Evolutionary conservation across 2,113 vertebrate species (phyloP), one percentile per base, ranked within the genome.

Genomic region (Orthochromis indermauri): DNA sequence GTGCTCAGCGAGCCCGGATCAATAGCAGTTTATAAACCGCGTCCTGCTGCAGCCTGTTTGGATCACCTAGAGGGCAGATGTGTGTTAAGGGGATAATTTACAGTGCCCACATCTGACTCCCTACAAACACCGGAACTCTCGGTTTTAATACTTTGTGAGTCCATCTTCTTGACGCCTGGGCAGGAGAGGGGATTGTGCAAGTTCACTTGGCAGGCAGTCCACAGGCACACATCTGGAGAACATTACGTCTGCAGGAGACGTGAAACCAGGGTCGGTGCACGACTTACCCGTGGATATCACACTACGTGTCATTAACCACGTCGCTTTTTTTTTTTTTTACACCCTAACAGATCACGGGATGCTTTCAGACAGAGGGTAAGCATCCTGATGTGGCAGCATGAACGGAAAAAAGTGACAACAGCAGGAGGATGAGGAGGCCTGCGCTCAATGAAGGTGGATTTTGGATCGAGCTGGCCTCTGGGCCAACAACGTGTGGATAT

Each of bases 181-280:
- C 95, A 94, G 88, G 86, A 89, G 94, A 91, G 88, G 79, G 86
- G 95, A 96, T 96, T 97, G 96, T 93, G 96, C 93, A 96, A 97
- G 96, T 96, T 95, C 88, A 96, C 96, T 96, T 96, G 96, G 96
- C 96, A 96, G 90, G 71, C 90, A 55, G 89, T 94, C 92, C 83
- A 76, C 80, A 86, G 89, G 86, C 93, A 57, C 73, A 95, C 96
- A 97, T 97, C 96, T 96, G 95, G 96, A 97, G 95, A 96, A 89
- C 91, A 96, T 97, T 96, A 97, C 85, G 85, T 91, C 90, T 94
- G 92, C 87, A 95, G 94, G 90, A 95, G 93, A 94, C 94, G 90
- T 90, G 92, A 94, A 95, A 95, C 92, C 90, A 92, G 89, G 91
- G 93, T 94, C 90, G 90, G 81, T 89, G 90, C 79, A 54, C 79